Conservation (phyloP, 2,113 vertebrate species). For the Mastomys coucha region DNA sequence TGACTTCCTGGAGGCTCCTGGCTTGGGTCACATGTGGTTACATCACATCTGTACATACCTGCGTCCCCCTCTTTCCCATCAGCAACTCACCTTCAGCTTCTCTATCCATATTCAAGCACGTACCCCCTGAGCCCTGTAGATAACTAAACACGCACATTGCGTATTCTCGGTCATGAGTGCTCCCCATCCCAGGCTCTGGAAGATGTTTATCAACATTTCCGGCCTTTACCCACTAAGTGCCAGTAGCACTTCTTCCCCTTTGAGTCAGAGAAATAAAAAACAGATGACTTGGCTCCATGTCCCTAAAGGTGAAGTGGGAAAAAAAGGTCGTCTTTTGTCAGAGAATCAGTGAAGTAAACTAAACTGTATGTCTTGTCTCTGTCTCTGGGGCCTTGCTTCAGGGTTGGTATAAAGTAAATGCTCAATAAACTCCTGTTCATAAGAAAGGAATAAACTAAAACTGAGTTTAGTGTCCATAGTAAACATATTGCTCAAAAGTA, state of each 20-base stretch:
- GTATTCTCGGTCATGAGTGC: neutral
- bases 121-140: neutral
- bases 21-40: too few relatives aligned
- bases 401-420: constrained; percentile 28
- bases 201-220: neutral
- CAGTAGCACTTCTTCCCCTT: neutral
- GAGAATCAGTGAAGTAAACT: neutral
- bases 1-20: neutral
- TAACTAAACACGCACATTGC: neutral
- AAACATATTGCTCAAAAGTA: neutral
- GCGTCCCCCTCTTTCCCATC: neutral
- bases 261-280: neutral
- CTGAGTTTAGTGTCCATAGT: constrained; percentile 12
- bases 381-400: neutral
- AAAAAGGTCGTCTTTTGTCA: neutral
- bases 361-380: neutral
- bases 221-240: constrained; percentile 38
- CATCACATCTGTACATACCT: neutral
- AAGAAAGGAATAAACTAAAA: constrained; percentile 8
- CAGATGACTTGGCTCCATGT: neutral
- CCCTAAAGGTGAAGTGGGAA: neutral
- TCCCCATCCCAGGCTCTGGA: neutral
- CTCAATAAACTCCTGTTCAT: constrained; percentile 31
- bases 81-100: neutral
- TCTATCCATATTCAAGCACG: accelerated